Conservation (phyloP, 1,140 invertebrate genomes). For the Polypedilum pembai region DNA sequence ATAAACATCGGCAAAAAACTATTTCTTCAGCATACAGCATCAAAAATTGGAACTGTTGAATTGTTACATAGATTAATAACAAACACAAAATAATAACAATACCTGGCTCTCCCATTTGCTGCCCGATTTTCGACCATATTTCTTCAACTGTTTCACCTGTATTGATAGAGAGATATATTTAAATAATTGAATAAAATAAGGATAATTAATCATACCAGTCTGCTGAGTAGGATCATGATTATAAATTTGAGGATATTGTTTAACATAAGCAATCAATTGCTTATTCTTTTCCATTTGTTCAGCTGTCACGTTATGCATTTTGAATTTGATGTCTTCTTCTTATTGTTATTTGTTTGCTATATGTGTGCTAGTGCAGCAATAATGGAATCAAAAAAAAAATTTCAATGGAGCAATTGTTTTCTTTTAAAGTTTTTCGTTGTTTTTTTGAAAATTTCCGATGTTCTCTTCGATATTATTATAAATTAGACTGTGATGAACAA, state of each 20-base stretch:
- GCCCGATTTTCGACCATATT: neutral
- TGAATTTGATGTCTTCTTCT: neutral
- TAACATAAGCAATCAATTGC: neutral
- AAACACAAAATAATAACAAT: neutral
- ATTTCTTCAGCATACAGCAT: neutral
- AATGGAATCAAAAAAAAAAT: constrained; percentile 7
- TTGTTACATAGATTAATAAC: too few species aligned
- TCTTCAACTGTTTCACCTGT: neutral
- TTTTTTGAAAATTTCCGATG: neutral
- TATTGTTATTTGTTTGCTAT: neutral
- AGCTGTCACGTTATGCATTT: neutral
- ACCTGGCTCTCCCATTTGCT: neutral
- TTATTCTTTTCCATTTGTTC: constrained; percentile 4
- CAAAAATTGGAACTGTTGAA: too few species aligned
- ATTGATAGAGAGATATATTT: too few species aligned
- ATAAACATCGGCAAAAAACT: neutral
- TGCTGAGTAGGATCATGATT: constrained; percentile 16
- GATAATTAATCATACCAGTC: too few species aligned
- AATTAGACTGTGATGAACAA: neutral
- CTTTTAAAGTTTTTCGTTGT: constrained; percentile 14
- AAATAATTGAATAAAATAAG: too few species aligned
- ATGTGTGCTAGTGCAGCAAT: neutral
- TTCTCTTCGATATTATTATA: neutral
- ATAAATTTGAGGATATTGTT: constrained; percentile 19
- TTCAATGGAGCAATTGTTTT: neutral